Conservation (phyloP, 2,888 invertebrate genomes). For the Metallyticus violacea region DNA sequence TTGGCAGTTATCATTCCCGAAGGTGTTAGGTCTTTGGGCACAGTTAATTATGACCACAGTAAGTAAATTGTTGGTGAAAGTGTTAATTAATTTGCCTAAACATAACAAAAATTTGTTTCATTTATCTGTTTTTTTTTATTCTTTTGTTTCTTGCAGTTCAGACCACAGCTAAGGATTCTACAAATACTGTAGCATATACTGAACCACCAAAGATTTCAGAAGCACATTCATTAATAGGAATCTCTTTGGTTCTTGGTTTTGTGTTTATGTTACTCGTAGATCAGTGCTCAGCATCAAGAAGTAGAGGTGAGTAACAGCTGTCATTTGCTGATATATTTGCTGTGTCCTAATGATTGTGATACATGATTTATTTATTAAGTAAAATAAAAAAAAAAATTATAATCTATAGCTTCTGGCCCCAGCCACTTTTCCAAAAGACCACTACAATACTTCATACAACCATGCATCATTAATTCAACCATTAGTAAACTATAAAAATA, state of each 20-base stretch:
- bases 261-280: constrained; percentile 97
- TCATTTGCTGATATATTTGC: too few relatives aligned
- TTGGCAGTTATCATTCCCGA: constrained; percentile 98
- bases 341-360: too few relatives aligned
- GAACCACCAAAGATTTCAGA: constrained; percentile 6
- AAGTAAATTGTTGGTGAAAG: not conserved
- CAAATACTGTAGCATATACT: not conserved
- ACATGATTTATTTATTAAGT: too few relatives aligned
- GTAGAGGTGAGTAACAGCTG: constrained; percentile 56
- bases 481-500: too few relatives aligned
- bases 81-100: not conserved
- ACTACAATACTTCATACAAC: too few relatives aligned
- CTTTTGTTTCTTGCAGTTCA: not conserved
- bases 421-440: too few relatives aligned
- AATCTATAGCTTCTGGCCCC: too few relatives aligned
- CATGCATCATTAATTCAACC: too few relatives aligned
- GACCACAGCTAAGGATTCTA: not conserved
- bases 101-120: not conserved
- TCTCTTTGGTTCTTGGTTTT: constrained; percentile 91
- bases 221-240: constrained; percentile 76
- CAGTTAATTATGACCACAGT: constrained; percentile 38
- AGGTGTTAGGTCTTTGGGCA: constrained; percentile 81
- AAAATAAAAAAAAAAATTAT: too few relatives aligned
- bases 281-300: constrained; percentile 64
- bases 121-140: too few relatives aligned